Percentiles rank a stretch among this genome's conserved stretches.
These are phyloP conservation scores for Agrotis clavis DNA, from an alignment of 2,888 invertebrate genomes.

Conservation along the genomic window DNA sequence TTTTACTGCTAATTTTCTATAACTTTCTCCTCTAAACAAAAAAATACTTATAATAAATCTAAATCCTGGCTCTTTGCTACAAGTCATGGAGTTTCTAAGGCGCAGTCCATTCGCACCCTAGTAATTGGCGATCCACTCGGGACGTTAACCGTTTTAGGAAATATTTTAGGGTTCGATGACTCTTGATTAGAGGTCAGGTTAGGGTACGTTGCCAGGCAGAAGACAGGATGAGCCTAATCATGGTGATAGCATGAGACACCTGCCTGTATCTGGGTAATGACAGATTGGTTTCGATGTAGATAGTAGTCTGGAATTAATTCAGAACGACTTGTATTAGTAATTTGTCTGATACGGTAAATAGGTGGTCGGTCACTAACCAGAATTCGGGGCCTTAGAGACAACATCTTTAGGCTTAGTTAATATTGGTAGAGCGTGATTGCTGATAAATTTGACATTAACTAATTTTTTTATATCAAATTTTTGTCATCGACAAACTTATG, in stretches of 20 bases:
- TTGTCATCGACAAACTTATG: not conserved
- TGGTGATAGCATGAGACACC: constrained; percentile 64
- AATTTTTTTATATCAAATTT: not conserved
- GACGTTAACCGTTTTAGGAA: constrained; percentile 89
- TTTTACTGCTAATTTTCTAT: too few species aligned
- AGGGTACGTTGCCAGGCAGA: constrained; percentile 71
- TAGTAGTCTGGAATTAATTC: constrained; percentile 55
- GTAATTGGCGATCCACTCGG: constrained; percentile 75
- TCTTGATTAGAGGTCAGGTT: constrained; percentile 81
- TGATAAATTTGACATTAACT: too few species aligned
- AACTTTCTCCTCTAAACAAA: too few species aligned
- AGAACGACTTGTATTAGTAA: constrained; percentile 47
- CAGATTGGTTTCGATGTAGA: constrained; percentile 52
- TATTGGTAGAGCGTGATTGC: too few species aligned
- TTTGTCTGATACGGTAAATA: constrained; percentile 33
- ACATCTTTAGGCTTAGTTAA: not conserved
- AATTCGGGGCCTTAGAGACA: constrained; percentile 3
- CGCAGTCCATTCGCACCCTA: constrained; percentile 51
- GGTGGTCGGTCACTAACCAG: not conserved
- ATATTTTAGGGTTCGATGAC: constrained; percentile 87
- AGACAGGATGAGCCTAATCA: constrained; percentile 76
- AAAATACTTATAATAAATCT: too few species aligned
- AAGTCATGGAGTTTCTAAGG: constrained; percentile 35
- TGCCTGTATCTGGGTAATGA: constrained; percentile 60
- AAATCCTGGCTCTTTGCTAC: too few species aligned